Evolutionary conservation across 35 echinoderm and acorn worm species (phyloP).

Genomic region (Stichopus chloronotus): DNA sequence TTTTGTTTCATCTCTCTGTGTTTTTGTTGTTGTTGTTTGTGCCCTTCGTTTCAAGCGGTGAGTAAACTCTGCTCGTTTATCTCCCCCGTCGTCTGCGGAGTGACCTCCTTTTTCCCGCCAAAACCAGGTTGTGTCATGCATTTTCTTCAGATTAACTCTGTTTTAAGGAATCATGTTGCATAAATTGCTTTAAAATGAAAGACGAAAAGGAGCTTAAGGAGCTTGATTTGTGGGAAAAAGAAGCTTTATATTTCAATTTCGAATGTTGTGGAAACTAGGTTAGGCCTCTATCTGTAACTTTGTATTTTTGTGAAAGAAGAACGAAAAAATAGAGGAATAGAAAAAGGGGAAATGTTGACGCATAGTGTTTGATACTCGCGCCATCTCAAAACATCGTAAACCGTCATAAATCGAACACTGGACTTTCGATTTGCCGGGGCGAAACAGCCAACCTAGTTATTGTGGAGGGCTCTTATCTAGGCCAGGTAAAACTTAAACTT

Average conservation of each 20-base stretch:
- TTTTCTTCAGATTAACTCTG: not conserved
- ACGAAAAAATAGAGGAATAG: too few relatives aligned
- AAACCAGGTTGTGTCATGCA: not conserved
- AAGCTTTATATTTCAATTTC: not conserved
- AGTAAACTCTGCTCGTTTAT: not conserved
- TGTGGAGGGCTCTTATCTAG: not conserved
- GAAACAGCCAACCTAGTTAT: not conserved
- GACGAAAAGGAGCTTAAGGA: not conserved
- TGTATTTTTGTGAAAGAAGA: not conserved
- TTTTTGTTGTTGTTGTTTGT: not conserved
- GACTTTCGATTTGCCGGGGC: not conserved
- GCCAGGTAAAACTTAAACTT: not conserved
- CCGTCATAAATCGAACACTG: not conserved
- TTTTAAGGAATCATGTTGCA: not conserved
- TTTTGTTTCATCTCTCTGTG: too few relatives aligned
- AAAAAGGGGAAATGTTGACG: not conserved
- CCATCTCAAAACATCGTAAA: not conserved
- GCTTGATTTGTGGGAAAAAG: not conserved
- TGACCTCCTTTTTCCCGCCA: not conserved
- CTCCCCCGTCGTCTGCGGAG: not conserved
- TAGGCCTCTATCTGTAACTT: not conserved
- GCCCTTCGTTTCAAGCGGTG: not conserved
- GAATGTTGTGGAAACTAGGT: not conserved
- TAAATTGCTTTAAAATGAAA: slow-evolving; percentile 1
- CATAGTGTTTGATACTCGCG: not conserved